Percentiles rank a stretch among this genome's conserved stretches.
These are phyloP conservation scores for Bugula neritina DNA, from an alignment of 2,888 invertebrate species.

Conservation along the genomic window DNA sequence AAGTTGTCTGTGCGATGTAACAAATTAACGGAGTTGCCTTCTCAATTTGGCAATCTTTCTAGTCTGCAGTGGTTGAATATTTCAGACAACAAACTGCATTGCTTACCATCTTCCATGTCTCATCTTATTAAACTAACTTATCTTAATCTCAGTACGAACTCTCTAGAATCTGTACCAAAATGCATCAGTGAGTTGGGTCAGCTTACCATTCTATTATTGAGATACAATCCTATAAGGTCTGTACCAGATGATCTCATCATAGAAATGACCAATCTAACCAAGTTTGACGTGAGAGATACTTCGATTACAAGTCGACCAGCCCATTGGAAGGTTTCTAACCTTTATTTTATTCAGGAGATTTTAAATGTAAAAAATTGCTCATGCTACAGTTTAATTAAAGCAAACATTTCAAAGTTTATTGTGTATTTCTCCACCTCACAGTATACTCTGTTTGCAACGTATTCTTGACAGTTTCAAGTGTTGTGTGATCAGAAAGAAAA, in stretches of 20 bases:
- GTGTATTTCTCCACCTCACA: too few species aligned
- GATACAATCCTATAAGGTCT: slow-evolving; percentile 36
- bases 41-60: slow-evolving; percentile 36
- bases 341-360: too few species aligned
- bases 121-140: slow-evolving; percentile 37
- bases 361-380: too few species aligned
- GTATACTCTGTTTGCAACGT: too few species aligned
- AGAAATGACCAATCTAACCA: slow-evolving; percentile 40
- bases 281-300: slow-evolving; percentile 47
- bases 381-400: too few species aligned
- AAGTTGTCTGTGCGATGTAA: slow-evolving; percentile 43
- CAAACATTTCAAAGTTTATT: too few species aligned
- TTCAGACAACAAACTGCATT: slow-evolving; percentile 41
- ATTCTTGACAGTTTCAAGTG: too few species aligned
- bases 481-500: too few species aligned
- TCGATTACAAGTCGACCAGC: slow-evolving; percentile 38
- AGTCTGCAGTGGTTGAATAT: slow-evolving; percentile 45
- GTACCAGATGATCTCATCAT: slow-evolving; percentile 43
- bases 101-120: slow-evolving; percentile 37
- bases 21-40: slow-evolving; percentile 37
- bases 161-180: slow-evolving; percentile 38
- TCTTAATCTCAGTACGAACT: slow-evolving; percentile 43
- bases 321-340: slow-evolving; percentile 50
- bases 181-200: slow-evolving; percentile 37
- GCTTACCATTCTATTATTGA: slow-evolving; percentile 38